Evolutionary conservation across 2,797 vertebrate species (phyloP).

Genomic region (Schizothorax lantsangensis): DNA sequence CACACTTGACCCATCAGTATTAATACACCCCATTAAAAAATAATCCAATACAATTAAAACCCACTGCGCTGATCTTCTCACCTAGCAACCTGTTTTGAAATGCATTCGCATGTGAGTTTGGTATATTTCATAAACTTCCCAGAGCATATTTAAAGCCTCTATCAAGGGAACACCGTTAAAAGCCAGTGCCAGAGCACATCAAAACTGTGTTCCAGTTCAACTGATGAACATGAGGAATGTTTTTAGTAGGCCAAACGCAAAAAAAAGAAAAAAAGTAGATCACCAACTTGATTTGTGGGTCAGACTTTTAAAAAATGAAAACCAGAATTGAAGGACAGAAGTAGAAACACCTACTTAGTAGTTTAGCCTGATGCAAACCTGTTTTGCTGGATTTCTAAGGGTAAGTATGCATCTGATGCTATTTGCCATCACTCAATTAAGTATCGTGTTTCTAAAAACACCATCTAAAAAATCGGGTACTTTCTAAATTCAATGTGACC

Average conservation of each 20-base stretch:
- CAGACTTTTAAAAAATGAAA: slow-evolving; percentile 57
- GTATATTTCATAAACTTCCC: neutral
- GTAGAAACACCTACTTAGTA: neutral
- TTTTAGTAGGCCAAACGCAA: slow-evolving; percentile 68
- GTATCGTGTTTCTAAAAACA: neutral
- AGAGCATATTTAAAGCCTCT: slow-evolving; percentile 23
- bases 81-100: neutral
- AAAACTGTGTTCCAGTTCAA: slow-evolving; percentile 63
- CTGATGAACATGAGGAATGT: slow-evolving; percentile 53
- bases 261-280: slow-evolving; percentile 66
- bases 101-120: neutral
- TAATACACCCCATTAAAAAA: neutral
- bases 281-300: slow-evolving; percentile 66
- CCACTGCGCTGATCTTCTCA: neutral
- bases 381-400: neutral
- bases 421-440: neutral
- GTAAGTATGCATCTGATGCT: neutral
- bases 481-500: neutral
- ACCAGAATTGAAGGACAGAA: slow-evolving; percentile 36
- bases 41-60: neutral
- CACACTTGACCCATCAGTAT: neutral
- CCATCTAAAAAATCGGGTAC: neutral
- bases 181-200: slow-evolving; percentile 54
- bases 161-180: slow-evolving; percentile 44
- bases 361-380: slow-evolving; percentile 16